These are phyloP conservation scores for Amyelois transitella DNA, from an alignment of 1,140 invertebrate genomes.

Conservation along the genomic window DNA sequence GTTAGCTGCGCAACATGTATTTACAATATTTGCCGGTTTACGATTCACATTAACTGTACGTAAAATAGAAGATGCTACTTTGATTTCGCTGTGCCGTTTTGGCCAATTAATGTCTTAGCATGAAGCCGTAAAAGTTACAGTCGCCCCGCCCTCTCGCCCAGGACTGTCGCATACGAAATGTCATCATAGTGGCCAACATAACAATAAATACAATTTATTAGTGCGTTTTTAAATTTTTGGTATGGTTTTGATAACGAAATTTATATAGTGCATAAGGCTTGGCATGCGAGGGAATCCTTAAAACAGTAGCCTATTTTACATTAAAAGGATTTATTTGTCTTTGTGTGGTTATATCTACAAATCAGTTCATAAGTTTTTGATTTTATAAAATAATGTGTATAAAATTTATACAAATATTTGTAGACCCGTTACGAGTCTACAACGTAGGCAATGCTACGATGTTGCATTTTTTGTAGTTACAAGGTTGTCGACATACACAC, in stretches of 20 bases:
- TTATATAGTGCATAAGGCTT: no score
- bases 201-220: no score
- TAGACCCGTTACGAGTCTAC: background rate
- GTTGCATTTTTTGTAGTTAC: background rate
- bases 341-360: no score
- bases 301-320: no score
- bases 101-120: constrained; percentile 62
- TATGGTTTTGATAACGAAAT: no score
- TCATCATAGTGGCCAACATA: no score
- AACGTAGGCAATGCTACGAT: background rate
- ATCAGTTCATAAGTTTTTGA: no score
- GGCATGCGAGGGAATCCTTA: no score
- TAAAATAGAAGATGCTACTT: constrained; percentile 13
- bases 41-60: background rate
- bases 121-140: constrained; percentile 56
- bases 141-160: constrained; percentile 37
- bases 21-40: background rate
- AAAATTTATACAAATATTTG: background rate
- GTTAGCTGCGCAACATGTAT: background rate
- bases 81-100: constrained; percentile 47
- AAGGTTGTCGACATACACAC: no score
- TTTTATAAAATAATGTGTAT: background rate
- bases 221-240: no score
- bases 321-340: no score
- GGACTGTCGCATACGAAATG: constrained; percentile 26